Evolutionary conservation across 1,140 invertebrate species (phyloP), one percentile per base, ranked within the genome.

Genomic region (Zaprionus inermis): DNA sequence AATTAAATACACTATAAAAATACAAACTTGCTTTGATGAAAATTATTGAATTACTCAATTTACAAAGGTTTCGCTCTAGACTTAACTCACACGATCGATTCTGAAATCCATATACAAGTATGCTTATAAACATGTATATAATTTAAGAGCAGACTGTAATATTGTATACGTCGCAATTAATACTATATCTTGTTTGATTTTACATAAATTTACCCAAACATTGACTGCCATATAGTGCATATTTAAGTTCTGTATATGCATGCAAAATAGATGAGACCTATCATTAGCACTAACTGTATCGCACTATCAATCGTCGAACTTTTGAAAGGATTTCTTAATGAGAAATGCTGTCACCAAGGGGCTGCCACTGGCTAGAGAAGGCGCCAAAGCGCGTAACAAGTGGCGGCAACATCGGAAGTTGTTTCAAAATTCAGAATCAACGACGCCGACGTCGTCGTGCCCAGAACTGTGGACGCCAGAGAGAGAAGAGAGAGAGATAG

Each of bases 321-420:
- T 34, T 34, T 36, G 14, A 55, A 70, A 46, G 10, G 34, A 24
- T 18, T 56, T 38, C 49, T 46, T 41, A 60, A 60, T 69, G 32
- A 69, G 44, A 22, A 36, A 66, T 56, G 36, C 38, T 57, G 34
- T 54, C 46, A 52, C 10, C 12, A 20, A 22, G 18, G 64, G 34
- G 46, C 66, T 55, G 30, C 65, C 38, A 41, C 67, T 55, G 34
- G 59, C 55, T 71, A 67, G 64, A 61, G 49, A 66, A 72, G 83
- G 79, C 83, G 80, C 83, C 84, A 88, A 79, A 88, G 77, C 79
- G 83, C 74, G 83, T 88, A 89, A 88, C 83, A 88, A 88, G 83
- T 88, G 84, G 84, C 80, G 83, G 66, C 74, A 67, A 52, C 81
- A 66, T 83, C 72, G 68, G 63, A 79, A 86, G 81, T 81, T 86